Evolutionary conservation across 1,140 invertebrate genomes (phyloP).

Genomic region (Neodiprion fabricii): DNA sequence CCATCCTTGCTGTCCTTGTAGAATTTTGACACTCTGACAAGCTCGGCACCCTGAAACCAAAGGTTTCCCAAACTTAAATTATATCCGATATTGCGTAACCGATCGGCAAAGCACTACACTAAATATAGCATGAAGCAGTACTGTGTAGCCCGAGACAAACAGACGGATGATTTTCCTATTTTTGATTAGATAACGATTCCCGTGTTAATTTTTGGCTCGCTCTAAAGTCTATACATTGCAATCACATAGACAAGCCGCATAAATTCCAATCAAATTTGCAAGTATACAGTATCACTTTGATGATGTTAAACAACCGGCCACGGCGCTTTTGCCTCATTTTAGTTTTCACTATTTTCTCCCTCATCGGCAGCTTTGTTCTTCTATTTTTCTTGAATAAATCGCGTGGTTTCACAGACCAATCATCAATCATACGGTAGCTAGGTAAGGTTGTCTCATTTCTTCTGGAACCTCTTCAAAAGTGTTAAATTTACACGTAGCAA

Average conservation of each 20-base stretch:
- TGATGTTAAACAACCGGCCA: too few species aligned
- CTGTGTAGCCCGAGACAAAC: slow-evolving; percentile 13
- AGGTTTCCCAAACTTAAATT: slow-evolving; percentile 1
- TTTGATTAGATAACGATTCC: neutral
- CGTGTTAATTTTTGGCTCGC: neutral
- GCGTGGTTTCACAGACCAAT: too few species aligned
- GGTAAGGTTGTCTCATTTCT: neutral
- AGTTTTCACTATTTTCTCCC: too few species aligned
- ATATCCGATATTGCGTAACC: slow-evolving; percentile 31
- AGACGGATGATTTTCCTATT: neutral
- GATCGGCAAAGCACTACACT: slow-evolving; percentile 30
- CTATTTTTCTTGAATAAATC: too few species aligned
- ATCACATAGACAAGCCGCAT: slow-evolving; percentile 25
- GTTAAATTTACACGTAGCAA: too few species aligned
- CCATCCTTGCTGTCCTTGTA: slow-evolving; percentile 93
- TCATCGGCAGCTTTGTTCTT: too few species aligned
- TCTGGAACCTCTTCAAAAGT: neutral
- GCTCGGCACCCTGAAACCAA: slow-evolving; percentile 81
- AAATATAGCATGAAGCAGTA: slow-evolving; percentile 31
- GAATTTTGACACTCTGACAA: slow-evolving; percentile 89
- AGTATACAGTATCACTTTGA: too few species aligned
- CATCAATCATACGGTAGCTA: too few species aligned
- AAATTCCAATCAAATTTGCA: too few species aligned
- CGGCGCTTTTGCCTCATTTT: too few species aligned
- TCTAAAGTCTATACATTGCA: slow-evolving; percentile 23